Conservation (phyloP, 2,113 vertebrate species). For the Upupa epops region DNA sequence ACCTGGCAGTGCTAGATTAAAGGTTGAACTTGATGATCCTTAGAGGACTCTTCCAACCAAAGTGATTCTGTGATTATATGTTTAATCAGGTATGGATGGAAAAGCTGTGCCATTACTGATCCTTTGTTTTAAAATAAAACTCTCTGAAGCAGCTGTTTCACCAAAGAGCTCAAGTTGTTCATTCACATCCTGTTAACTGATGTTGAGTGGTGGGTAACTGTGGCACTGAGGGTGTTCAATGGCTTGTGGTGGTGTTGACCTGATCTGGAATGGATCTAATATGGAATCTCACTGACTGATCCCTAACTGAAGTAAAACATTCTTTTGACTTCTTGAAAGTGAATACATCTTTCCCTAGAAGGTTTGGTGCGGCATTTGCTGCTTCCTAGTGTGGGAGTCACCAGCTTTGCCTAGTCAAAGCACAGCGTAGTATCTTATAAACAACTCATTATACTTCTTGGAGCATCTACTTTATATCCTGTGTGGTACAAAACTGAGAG, state of each 20-base stretch:
- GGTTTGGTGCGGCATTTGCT: background rate
- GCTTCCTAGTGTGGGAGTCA: rapidly evolving
- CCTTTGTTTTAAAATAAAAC: background rate
- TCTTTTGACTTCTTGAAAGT: background rate
- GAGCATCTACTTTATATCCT: background rate
- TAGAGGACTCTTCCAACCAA: no score
- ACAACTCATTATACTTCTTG: background rate
- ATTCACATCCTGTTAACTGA: background rate
- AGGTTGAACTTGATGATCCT: no score
- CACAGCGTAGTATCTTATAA: background rate
- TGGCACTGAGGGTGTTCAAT: background rate
- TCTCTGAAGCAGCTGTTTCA: background rate
- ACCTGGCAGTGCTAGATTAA: no score
- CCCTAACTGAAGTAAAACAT: background rate
- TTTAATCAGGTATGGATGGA: background rate
- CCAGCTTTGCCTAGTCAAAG: background rate
- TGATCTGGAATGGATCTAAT: background rate
- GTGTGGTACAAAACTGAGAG: background rate
- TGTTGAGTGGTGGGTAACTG: background rate
- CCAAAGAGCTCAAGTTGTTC: background rate
- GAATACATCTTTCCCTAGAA: background rate
- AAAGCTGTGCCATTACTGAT: rapidly evolving
- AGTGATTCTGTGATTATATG: background rate
- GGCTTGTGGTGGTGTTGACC: background rate
- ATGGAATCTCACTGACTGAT: background rate